Percentiles rank a stretch among this genome's conserved stretches.
Evolutionary conservation across 2,888 invertebrate genomes (phyloP).

Genomic region (Sthenelais limicola): DNA sequence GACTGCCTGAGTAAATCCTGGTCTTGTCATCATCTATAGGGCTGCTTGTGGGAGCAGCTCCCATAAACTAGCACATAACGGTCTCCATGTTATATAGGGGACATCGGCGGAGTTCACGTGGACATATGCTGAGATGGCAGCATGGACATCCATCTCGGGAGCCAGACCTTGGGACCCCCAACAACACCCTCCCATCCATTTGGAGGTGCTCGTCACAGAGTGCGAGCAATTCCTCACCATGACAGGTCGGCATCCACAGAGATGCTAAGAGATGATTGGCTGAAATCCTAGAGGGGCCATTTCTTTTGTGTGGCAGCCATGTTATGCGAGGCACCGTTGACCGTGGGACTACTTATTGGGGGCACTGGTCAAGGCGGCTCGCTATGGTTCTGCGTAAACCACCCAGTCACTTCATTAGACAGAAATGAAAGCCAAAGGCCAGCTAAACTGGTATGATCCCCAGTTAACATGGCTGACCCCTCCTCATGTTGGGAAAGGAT

Average conservation of each 20-base stretch:
- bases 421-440: not conserved
- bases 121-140: too few species aligned
- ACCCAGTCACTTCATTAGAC: not conserved
- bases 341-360: not conserved
- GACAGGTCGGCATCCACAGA: constrained; percentile 1
- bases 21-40: too few species aligned
- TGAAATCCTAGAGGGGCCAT: constrained; percentile 13
- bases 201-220: not conserved
- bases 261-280: constrained; percentile 11
- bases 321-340: not conserved
- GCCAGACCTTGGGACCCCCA: too few species aligned
- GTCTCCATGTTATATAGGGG: too few species aligned
- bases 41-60: too few species aligned
- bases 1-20: too few species aligned
- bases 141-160: too few species aligned
- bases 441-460: too few species aligned
- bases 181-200: not conserved
- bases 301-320: not conserved
- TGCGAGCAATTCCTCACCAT: not conserved
- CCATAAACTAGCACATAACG: too few species aligned
- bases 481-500: too few species aligned
- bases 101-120: too few species aligned
- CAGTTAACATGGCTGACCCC: too few species aligned
- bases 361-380: not conserved
- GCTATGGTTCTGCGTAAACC: not conserved